phyloP scores from a whole-genome alignment of 2,888 invertebrate genomes.

The Cryptus armator region DNA sequence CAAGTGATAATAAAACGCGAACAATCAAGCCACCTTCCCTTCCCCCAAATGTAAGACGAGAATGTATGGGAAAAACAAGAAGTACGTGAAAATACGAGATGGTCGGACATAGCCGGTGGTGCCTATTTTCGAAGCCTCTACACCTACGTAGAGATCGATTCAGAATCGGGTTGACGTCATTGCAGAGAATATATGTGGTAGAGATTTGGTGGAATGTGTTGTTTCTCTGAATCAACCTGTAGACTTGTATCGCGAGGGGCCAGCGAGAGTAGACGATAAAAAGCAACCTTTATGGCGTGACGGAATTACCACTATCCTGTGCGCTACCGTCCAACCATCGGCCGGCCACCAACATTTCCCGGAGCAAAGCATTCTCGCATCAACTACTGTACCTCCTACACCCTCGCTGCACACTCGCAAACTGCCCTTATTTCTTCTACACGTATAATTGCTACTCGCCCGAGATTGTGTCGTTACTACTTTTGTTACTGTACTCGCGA shows the following conservation, averaged over 20 bases:
- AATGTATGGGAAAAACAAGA: constrained; percentile 43
- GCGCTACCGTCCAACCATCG: constrained; percentile 71
- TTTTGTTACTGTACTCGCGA: constrained; percentile 63
- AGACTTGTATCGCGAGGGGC: constrained; percentile 56
- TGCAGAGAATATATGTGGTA: background rate
- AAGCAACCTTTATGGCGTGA: constrained; percentile 82
- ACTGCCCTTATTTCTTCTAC: constrained; percentile 72
- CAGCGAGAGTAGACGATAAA: constrained; percentile 78
- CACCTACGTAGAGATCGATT: constrained; percentile 40
- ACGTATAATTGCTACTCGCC: constrained; percentile 77
- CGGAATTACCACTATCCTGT: constrained; percentile 80
- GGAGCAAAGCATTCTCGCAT: constrained; percentile 62
- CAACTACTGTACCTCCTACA: constrained; percentile 38
- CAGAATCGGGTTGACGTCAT: constrained; percentile 27
- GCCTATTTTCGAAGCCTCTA: constrained; percentile 48
- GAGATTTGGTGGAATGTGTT: background rate
- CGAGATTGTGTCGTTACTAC: constrained; percentile 75
- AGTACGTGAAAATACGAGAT: constrained; percentile 45
- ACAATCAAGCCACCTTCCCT: constrained; percentile 76
- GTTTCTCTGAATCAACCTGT: constrained; percentile 59
- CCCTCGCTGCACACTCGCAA: constrained; percentile 40
- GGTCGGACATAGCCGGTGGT: constrained; percentile 14
- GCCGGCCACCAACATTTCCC: constrained; percentile 54
- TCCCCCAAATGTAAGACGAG: constrained; percentile 74
- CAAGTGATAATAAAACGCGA: constrained; percentile 83